A percentile compares a stretch with the other conserved stretches of the same genome.
These are phyloP conservation scores for Etheostoma spectabile DNA, from an alignment of 2,113 vertebrate genomes.

Conservation along the genomic window DNA sequence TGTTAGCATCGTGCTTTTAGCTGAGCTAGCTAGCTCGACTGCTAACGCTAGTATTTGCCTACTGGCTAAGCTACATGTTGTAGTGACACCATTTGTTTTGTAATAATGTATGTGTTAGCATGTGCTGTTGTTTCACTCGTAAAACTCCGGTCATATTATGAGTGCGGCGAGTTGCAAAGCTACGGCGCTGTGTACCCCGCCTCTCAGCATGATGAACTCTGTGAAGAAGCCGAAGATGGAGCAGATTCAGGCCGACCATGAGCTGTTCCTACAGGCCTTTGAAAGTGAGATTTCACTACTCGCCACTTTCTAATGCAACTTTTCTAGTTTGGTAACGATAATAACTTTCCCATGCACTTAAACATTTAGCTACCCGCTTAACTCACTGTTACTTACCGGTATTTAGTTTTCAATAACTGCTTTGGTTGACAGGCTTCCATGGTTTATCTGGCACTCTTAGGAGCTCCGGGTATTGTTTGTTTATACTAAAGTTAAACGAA, in stretches of 20 bases:
- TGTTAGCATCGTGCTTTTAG: slow-evolving; percentile 68
- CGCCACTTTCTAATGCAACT: background rate
- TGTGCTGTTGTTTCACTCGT: slow-evolving; percentile 10
- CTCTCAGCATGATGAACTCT: slow-evolving; percentile 87
- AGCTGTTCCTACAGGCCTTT: slow-evolving; percentile 98
- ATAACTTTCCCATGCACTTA: background rate
- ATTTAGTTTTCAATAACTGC: slow-evolving; percentile 13
- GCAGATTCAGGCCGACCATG: slow-evolving; percentile 97
- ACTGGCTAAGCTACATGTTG: slow-evolving; percentile 61
- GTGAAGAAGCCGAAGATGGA: slow-evolving; percentile 98
- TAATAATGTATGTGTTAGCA: background rate
- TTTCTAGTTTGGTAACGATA: background rate
- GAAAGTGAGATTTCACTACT: slow-evolving; percentile 89
- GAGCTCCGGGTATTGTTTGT: background rate
- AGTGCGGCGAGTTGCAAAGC: slow-evolving; percentile 84
- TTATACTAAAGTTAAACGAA: background rate
- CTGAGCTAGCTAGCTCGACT: slow-evolving; percentile 40
- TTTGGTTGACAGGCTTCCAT: slow-evolving; percentile 14
- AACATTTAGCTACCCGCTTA: background rate
- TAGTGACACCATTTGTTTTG: background rate
- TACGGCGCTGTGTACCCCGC: slow-evolving; percentile 86
- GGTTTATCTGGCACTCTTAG: background rate
- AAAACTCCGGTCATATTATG: slow-evolving; percentile 80
- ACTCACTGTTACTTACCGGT: background rate
- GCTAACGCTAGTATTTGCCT: slow-evolving; percentile 67